A percentile compares a stretch with the other conserved stretches of the same genome.
These are phyloP conservation scores for Alectura lathami DNA, from an alignment of 2,113 vertebrate genomes.

Conservation along the genomic window DNA sequence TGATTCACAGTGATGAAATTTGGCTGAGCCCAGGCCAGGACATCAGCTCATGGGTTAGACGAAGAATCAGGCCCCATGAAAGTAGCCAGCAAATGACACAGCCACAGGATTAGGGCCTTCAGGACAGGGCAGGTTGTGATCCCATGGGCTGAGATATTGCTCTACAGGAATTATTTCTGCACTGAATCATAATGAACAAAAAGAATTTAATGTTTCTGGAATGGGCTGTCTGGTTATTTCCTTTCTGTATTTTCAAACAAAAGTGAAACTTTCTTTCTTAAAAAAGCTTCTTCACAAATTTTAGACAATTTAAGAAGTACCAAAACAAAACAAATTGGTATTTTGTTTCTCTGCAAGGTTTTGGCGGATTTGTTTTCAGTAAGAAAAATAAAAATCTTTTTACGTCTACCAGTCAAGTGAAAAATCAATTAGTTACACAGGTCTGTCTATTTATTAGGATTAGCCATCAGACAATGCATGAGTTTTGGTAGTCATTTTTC, in stretches of 20 bases:
- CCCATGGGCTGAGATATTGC: neutral
- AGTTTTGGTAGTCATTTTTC: neutral
- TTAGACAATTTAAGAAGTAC: neutral
- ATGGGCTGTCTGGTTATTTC: rapidly evolving
- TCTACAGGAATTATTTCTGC: neutral
- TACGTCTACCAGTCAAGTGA: neutral
- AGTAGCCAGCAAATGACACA: neutral
- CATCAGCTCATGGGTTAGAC: rapidly evolving
- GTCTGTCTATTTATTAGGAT: neutral
- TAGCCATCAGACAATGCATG: neutral
- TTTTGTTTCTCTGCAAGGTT: neutral
- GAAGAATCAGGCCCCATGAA: neutral
- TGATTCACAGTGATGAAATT: rapidly evolving
- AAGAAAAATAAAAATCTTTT: neutral
- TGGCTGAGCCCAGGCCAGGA: neutral
- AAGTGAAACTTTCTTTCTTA: neutral
- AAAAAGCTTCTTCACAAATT: neutral
- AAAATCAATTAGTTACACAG: constrained; percentile 19
- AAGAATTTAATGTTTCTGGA: neutral
- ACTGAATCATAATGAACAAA: neutral
- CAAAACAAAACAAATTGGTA: neutral
- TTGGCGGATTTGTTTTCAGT: neutral
- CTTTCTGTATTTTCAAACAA: neutral
- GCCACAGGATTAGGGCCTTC: neutral
- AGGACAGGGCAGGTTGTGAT: neutral